phyloP scores from a whole-genome alignment of 92 coral and sea anemone genomes.

The Meandrina meandrites region DNA sequence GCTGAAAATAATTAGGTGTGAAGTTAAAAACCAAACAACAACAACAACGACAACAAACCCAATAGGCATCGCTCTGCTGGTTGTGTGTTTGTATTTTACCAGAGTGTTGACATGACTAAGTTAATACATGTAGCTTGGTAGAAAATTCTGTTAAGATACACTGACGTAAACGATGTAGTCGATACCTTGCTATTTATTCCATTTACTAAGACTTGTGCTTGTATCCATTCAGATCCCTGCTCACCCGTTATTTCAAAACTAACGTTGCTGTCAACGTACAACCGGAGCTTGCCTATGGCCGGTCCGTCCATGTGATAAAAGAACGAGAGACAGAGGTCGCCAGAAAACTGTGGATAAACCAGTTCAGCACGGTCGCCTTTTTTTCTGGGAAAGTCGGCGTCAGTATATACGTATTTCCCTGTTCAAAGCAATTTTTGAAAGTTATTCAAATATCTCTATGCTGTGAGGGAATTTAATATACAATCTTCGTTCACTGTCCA shows the following conservation, averaged over 20 bases:
- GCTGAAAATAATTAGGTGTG: conserved; percentile 6
- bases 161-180: background rate
- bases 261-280: background rate
- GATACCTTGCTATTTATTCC: conserved; percentile 26
- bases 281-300: conserved; percentile 15
- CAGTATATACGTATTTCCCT: conserved; percentile 23
- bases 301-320: conserved; percentile 30
- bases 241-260: background rate
- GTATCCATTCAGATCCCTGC: conserved; percentile 31
- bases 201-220: conserved; percentile 22
- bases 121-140: background rate
- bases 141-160: background rate
- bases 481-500: no score
- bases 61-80: no score
- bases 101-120: background rate
- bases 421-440: background rate
- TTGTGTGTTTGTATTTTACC: no score
- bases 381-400: conserved; percentile 22
- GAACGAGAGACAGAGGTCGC: conserved; percentile 18
- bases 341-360: conserved; percentile 4
- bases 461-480: background rate
- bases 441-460: background rate
- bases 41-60: background rate
- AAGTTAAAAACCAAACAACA: background rate
- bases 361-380: conserved; percentile 14